Evolutionary conservation across 2,113 vertebrate genomes (phyloP), one percentile per base, ranked within the genome.

Genomic region (Halichoerus grypus): DNA sequence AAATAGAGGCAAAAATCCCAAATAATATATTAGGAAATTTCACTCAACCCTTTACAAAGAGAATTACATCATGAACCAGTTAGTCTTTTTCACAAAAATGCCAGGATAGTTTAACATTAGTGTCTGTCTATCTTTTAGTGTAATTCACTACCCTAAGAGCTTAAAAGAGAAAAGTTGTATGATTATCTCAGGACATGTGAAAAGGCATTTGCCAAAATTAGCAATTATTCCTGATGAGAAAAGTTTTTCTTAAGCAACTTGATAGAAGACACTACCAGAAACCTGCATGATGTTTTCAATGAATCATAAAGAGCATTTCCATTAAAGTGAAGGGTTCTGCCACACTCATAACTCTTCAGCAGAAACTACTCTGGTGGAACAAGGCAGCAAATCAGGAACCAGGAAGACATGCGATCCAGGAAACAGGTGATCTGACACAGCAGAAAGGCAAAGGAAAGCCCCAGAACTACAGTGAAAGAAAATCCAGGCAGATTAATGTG

Each of bases 41-140:
- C 80, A 76, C 49, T 42, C 15, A 59, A 61, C 39, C 59, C 7
- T 59, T 12, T 13, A 88, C 42, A 76, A 93, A 90, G 51, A 85
- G 76, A 94, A 95, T 82, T 81, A 46, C 21, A 53, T 74, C 57
- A 93, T 33, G 39, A 63, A 96, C 33, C 49, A 69, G 49, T 51
- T 46, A 85, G 71, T 46, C 8, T 74, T 94, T 96, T 88, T 88
- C 88, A 85, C n/a, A 85, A 39, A 94, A 91, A 87, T 49, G 28
- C 51, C 69, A 46, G 65, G 5, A 33, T 57, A 51, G 39, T 85
- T 77, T 81, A 82, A 65, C 61, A 82, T 57, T 65, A 90, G 69
- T 46, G 31, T 65, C 31, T 65, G 31, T 65, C 49, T 80, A 46
- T 14, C 21, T 19, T 67, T 96, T 36, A 63, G 12, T 71, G 6